phyloP scores from a whole-genome alignment of 2,888 invertebrate genomes.

The Cinara cedri region DNA sequence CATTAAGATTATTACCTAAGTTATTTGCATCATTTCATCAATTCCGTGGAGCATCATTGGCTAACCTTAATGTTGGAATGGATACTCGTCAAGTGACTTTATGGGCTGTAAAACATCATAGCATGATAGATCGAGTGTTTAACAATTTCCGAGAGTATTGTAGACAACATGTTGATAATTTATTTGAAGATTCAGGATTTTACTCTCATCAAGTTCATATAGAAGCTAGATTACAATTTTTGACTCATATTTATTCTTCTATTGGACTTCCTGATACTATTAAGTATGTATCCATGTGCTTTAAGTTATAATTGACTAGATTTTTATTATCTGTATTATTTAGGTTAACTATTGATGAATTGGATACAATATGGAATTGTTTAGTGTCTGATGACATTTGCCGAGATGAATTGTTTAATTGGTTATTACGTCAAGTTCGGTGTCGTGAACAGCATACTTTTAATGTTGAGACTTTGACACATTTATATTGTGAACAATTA shows the following conservation, averaged over 20 bases:
- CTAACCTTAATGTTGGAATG: constrained; percentile 66
- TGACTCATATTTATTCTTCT: constrained; percentile 89
- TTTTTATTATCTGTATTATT: constrained; percentile 58
- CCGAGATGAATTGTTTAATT: constrained; percentile 90
- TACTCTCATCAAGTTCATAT: constrained; percentile 85
- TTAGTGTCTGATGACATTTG: constrained; percentile 84
- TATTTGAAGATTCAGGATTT: constrained; percentile 57
- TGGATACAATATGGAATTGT: constrained; percentile 90
- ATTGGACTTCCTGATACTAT: constrained; percentile 89
- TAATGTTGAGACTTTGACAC: constrained; percentile 83
- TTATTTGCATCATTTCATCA: constrained; percentile 90
- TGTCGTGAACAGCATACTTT: constrained; percentile 87
- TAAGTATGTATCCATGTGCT: constrained; percentile 65
- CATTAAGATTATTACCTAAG: constrained; percentile 85
- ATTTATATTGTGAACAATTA: constrained; percentile 86
- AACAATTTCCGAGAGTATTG: constrained; percentile 68
- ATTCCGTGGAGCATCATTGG: constrained; percentile 72
- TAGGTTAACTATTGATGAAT: constrained; percentile 82
- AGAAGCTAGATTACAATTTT: constrained; percentile 87
- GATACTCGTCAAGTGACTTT: constrained; percentile 86
- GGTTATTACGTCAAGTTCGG: constrained; percentile 90
- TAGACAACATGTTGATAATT: constrained; percentile 52
- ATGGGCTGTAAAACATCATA: constrained; percentile 91
- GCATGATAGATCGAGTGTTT: constrained; percentile 92
- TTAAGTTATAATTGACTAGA: constrained; percentile 9